Base-by-base conservation (phyloP, 1,140 invertebrate genomes). In the Drosophila baimaii region DNA sequence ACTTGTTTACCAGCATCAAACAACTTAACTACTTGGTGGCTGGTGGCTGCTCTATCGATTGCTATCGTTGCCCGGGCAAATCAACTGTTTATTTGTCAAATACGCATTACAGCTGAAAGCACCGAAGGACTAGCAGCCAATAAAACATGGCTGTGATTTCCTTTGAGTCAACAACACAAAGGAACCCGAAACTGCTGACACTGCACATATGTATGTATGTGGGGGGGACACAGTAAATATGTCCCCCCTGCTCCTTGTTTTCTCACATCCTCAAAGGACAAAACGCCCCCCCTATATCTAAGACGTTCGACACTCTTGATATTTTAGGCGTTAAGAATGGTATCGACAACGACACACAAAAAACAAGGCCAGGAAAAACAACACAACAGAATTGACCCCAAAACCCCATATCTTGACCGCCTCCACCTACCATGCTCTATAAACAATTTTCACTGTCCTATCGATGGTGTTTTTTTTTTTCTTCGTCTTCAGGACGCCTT, bases 31-130 rank as follows among this genome's bases (percentile, higher is more conserved):
- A 88, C 84, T 88, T 74, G 64, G 56, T 62, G 79, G 68, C 57
- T 70, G 43, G 43, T 49, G 29, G 46, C 15, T 35, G 63, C 56
- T 61, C 69, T 27, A 71, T 89, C 86, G 84, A 89, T 89, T 89
- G 84, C 73, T 81, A 89, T 89, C 85, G 70, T 47, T 54, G 62
- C 56, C 52, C 46, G 65, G 75, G 75, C 70, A 86, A 88, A 89
- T 84, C 84, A 89, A 88, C 84, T 89, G 84, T 89, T 89, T 89
- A 89, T 89, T 89, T 89, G 84, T 90, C 81, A 89, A 89, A 84
- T 89, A 90, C 84, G 83, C 80, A 88, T 89, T 88, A 88, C 84
- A 84, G 64, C 73, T 68, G 75, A 76, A 58, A 71, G 77, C 77
- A 83, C 77, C 77, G 64, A 79, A 69, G 63, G 57, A 55, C 58